Evolutionary conservation across 1,140 invertebrate genomes (phyloP), one percentile per base, ranked within the genome.

Genomic region (Wasmannia auropunctata): DNA sequence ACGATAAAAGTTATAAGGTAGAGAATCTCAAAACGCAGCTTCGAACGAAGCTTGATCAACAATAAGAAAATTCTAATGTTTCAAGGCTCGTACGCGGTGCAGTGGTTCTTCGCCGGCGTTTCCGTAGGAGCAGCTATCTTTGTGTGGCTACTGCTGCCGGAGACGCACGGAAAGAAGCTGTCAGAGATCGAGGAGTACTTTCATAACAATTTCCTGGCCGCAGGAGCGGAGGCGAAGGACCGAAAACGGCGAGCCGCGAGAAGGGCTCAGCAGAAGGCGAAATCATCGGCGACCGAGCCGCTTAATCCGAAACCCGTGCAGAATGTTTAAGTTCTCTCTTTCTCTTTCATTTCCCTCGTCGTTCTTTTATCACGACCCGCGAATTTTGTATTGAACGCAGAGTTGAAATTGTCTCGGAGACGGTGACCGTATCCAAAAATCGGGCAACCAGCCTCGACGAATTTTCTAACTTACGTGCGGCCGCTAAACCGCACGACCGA

Each of bases 151-250:
- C 95, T 97, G 88, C 93, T 98, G 16, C 97, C 97, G 0, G 97
- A 98, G 93, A 98, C 97, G 0, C 97, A 97, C 91, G 96, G 95
- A 16, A 97, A 96, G 90, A 96, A 96, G 76, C 93, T 97, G 1
- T 96, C 96, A 2, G 97, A 97, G 90, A 97, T 98, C 85, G 96
- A 96, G 85, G 94, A 96, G n/a, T 96, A 96, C 88, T 96, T 96
- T 89, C 91, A 95, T 14, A 93, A 94, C 46, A 95, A 96, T 88
- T 93, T 94, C 79, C 14, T 94, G 22, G 93, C 93, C 0, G 60
- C 86, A 4, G 92, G 92, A 0, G 92, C 91, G 19, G 88, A 94
- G 19, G 51, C 90, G 2, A 94, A 92, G n/a, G 83, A 88, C 0
- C 85, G 84, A 37, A 92, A 90, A 19, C 85, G 87, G 3, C 84